Base-by-base conservation (phyloP, 2,113 vertebrate genomes). In the Girardinichthys multiradiatus region DNA sequence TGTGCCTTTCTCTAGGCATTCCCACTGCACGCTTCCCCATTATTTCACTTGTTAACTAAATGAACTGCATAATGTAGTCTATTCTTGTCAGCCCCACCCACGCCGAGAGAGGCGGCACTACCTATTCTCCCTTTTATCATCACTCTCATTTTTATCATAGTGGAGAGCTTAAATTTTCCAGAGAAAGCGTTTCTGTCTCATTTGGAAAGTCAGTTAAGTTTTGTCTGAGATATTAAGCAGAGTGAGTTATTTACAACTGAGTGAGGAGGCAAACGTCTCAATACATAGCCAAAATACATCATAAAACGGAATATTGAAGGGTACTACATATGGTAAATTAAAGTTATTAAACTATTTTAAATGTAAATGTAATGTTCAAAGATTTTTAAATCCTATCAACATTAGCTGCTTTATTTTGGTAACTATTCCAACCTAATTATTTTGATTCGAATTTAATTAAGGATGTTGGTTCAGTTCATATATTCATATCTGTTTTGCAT, bases 41-140 rank as follows among this genome's bases (percentile, higher is more conserved):
- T 97, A 97, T 97, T 97, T 97, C 97, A 97, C 97, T 98, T 97
- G 97, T 97, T 97, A 97, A 96, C 97, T 97, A 97, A 97, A 99
- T 97, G 96, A 97, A 97, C 97, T 97, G 97, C 97, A 98, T 97
- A 99, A 99, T 98, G 97, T 96, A 97, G 95, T 96, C 96, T 95
- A 96, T 97, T 98, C 96, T 97, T 96, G 96, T 96, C 97, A 94
- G 94, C 97, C 97, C 97, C 97, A 98, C 97, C 97, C 97, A 97
- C 96, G 94, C 97, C 95, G 95, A 96, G 94, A 95, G 95, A 90
- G 94, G 95, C 95, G 93, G 92, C 90, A 90, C 93, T 91, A 95
- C 95, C 94, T 94, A 93, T 93, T 93, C 93, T 93, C 90, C 93
- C 95, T 93, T 95, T 94, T 85, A 94, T 94, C 95, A 96, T 96